phyloP scores from a whole-genome alignment of 2,797 vertebrate species.

The Anabacerthia variegaticeps region DNA sequence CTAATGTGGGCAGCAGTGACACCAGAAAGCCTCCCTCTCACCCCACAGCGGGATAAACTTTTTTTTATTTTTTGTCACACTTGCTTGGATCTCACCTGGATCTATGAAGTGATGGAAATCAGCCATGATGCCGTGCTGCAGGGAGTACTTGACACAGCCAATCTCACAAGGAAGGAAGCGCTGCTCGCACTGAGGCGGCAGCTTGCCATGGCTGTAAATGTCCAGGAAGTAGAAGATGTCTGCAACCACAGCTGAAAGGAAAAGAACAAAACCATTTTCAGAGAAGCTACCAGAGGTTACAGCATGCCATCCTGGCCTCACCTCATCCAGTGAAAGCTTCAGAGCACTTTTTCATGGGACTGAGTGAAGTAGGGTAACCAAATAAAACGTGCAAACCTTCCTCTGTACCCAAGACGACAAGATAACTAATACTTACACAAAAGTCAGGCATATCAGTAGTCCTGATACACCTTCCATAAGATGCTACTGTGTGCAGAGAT shows the following conservation, averaged over 20 bases:
- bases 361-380: neutral
- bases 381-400: neutral
- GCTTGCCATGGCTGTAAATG: slow-evolving; percentile 79
- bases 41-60: neutral
- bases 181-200: slow-evolving; percentile 75
- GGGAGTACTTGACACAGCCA: slow-evolving; percentile 78
- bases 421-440: neutral
- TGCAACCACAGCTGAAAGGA: slow-evolving; percentile 63
- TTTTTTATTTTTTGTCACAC: neutral
- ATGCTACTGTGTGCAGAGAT: neutral
- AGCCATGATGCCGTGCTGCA: slow-evolving; percentile 73
- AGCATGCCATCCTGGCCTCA: neutral
- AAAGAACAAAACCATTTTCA: neutral
- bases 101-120: slow-evolving; percentile 80
- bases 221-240: slow-evolving; percentile 78
- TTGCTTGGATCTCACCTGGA: slow-evolving; percentile 67
- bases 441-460: accelerated
- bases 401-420: neutral
- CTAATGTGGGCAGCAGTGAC: neutral
- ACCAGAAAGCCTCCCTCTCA: neutral
- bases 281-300: neutral
- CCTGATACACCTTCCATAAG: neutral
- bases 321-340: neutral
- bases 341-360: accelerated
- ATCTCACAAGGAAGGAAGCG: slow-evolving; percentile 83